Percentiles rank a stretch among this genome's conserved stretches.
Conservation (phyloP, 1,140 invertebrate genomes). For the Lepidurus apus region DNA sequence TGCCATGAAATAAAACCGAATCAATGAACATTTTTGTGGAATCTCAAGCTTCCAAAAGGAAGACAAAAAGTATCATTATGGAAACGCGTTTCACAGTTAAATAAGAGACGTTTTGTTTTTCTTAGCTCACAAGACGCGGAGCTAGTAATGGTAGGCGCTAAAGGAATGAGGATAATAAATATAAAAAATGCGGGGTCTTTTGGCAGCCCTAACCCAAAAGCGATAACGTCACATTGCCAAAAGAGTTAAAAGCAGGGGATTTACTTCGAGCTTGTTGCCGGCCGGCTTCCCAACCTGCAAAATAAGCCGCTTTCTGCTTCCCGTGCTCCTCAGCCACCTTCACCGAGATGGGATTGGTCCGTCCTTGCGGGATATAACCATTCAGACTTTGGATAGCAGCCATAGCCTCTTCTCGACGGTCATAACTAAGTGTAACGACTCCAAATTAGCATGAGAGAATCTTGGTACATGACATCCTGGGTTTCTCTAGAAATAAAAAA, state of each 20-base stretch:
- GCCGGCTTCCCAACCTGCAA: conserved; percentile 55
- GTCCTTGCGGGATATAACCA: conserved; percentile 75
- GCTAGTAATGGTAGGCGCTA: not conserved
- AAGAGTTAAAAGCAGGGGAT: not conserved
- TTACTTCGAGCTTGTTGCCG: conserved; percentile 35
- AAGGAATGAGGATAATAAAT: conserved; percentile 13
- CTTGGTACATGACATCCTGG: conserved; percentile 7
- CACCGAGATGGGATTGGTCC: conserved; percentile 72
- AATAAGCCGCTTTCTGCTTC: conserved; percentile 72
- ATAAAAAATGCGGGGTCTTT: conserved; percentile 2
- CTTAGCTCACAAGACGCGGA: no score
- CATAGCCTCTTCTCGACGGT: conserved; percentile 78
- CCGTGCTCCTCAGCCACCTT: conserved; percentile 90
- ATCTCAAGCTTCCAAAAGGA: not conserved
- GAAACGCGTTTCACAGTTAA: no score
- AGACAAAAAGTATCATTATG: not conserved
- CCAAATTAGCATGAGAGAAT: conserved; percentile 11
- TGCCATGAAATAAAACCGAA: not conserved
- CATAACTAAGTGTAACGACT: conserved; percentile 53
- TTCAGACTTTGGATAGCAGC: conserved; percentile 77
- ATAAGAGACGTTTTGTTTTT: no score
- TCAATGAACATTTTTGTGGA: not conserved
- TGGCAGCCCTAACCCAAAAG: conserved; percentile 20
- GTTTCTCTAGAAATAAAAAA: not conserved
- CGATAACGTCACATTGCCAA: conserved; percentile 16